Evolutionary conservation across 2,888 invertebrate genomes (phyloP).

Genomic region (Phanerotoma sp.): DNA sequence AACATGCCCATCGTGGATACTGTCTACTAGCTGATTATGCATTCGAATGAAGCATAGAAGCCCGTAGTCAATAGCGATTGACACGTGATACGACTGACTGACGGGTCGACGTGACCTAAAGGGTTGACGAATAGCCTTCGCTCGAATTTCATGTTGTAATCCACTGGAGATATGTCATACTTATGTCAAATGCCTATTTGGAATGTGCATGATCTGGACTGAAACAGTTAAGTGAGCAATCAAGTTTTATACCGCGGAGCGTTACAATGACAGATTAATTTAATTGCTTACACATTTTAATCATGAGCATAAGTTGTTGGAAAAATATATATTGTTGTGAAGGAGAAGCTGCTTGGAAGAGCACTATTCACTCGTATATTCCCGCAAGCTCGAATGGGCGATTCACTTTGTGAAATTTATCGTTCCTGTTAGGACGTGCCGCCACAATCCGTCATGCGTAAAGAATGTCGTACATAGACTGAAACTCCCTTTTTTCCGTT

Average conservation of each 20-base stretch:
- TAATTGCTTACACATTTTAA: too few relatives aligned
- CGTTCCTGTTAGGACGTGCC: constrained; percentile 6
- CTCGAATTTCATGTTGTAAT: constrained; percentile 27
- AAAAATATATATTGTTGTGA: constrained; percentile 6
- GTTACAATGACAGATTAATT: too few relatives aligned
- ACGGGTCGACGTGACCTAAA: constrained; percentile 47
- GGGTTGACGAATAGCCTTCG: constrained; percentile 50
- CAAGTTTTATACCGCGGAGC: background rate
- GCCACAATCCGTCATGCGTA: constrained; percentile 11
- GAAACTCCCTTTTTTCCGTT: background rate
- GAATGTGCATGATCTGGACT: constrained; percentile 5
- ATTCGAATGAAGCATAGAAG: constrained; percentile 31
- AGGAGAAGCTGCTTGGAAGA: constrained; percentile 1
- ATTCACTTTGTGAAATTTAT: constrained; percentile 14
- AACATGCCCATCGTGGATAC: constrained; percentile 22
- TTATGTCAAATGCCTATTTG: constrained; percentile 38
- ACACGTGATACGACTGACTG: constrained; percentile 46
- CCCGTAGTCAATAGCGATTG: constrained; percentile 47
- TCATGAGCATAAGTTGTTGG: too few relatives aligned
- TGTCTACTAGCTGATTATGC: constrained; percentile 41
- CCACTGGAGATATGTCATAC: constrained; percentile 42
- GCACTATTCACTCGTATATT: constrained; percentile 2
- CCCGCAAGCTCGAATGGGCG: constrained; percentile 1
- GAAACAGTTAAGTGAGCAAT: too few relatives aligned
- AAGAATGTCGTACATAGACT: background rate